phyloP scores from a whole-genome alignment of 92 coral and sea anemone genomes.

The Porites cylindrica region DNA sequence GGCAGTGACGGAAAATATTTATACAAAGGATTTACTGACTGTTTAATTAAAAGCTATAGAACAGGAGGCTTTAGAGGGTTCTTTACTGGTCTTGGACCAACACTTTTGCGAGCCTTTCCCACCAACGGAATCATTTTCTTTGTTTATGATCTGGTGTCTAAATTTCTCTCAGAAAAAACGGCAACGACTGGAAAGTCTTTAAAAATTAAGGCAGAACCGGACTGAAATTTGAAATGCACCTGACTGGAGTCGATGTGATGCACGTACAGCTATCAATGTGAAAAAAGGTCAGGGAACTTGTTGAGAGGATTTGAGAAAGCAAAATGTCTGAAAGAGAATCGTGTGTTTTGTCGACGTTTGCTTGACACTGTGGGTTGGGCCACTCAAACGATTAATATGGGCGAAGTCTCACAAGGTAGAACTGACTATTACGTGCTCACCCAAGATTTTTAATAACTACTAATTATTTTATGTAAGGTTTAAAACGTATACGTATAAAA shows the following conservation, averaged over 20 bases:
- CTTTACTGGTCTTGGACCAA: constrained; percentile 82
- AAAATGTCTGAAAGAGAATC: too few species aligned
- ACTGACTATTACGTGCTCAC: too few species aligned
- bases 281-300: too few species aligned
- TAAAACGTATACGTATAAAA: too few species aligned
- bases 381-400: too few species aligned
- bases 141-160: constrained; percentile 58
- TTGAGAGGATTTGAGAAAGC: too few species aligned
- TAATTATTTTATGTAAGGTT: too few species aligned
- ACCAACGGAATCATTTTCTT: constrained; percentile 85
- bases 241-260: background rate
- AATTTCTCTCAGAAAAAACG: background rate
- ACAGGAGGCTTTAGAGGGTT: constrained; percentile 81
- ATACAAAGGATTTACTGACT: constrained; percentile 79
- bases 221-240: background rate
- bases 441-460: too few species aligned
- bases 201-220: background rate
- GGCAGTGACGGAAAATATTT: constrained; percentile 74
- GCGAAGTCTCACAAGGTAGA: too few species aligned
- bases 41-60: constrained; percentile 82
- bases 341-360: too few species aligned
- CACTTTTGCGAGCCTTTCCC: constrained; percentile 91
- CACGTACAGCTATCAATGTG: too few species aligned
- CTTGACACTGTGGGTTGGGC: too few species aligned
- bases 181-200: background rate